These are phyloP conservation scores for Myripristis jacobus DNA, from an alignment of 2,797 vertebrate genomes.

Conservation along the genomic window DNA sequence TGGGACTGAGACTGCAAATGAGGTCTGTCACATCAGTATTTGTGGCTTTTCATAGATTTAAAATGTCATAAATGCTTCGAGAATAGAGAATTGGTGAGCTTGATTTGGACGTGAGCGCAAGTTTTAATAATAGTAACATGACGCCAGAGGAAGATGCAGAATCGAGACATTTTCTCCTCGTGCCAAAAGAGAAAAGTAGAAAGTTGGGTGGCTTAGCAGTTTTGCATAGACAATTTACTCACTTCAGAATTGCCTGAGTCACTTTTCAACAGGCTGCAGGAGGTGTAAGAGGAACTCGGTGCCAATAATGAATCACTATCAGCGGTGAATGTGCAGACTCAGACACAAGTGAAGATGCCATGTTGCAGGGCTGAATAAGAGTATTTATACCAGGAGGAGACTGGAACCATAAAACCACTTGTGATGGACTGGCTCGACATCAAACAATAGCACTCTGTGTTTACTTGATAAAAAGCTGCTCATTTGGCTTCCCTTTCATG, in stretches of 20 bases:
- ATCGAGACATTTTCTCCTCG: slow-evolving; percentile 40
- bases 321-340: neutral
- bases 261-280: slow-evolving; percentile 7
- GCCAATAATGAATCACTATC: slow-evolving; percentile 25
- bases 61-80: slow-evolving; percentile 67
- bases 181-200: slow-evolving; percentile 16
- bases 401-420: slow-evolving; percentile 5
- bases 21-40: slow-evolving; percentile 73
- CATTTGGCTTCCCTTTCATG: slow-evolving; percentile 42
- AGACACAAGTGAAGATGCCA: slow-evolving; percentile 9
- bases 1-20: slow-evolving; percentile 70
- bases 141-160: slow-evolving; percentile 37
- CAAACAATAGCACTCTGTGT: slow-evolving; percentile 18
- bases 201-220: neutral
- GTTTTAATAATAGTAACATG: slow-evolving; percentile 42
- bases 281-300: slow-evolving; percentile 23
- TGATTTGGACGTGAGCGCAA: slow-evolving; percentile 62
- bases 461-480: slow-evolving; percentile 30
- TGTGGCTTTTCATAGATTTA: slow-evolving; percentile 69
- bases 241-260: slow-evolving; percentile 27
- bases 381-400: slow-evolving; percentile 3
- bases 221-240: slow-evolving; percentile 23
- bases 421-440: slow-evolving; percentile 14
- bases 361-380: slow-evolving; percentile 21
- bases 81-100: slow-evolving; percentile 33